phyloP scores from a whole-genome alignment of 2,888 invertebrate species.

The Ormyrus nitidulus region DNA sequence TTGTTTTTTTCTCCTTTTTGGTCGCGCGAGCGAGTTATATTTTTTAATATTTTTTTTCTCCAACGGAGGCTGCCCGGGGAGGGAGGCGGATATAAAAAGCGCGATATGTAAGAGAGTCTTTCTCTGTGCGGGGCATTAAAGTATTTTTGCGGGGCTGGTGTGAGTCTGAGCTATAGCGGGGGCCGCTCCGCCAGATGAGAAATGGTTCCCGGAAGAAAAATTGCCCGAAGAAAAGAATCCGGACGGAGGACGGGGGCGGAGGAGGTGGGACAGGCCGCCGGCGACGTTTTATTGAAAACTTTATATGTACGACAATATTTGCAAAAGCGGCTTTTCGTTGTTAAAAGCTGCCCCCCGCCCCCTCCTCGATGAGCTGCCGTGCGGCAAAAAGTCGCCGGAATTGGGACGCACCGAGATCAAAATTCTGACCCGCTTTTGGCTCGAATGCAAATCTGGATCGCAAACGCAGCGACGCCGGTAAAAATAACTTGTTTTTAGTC shows the following conservation, averaged over 20 bases:
- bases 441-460: too few species aligned
- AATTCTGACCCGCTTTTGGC: too few species aligned
- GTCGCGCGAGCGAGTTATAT: background rate
- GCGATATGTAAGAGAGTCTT: slow-evolving; percentile 9
- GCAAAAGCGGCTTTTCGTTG: background rate
- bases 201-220: slow-evolving; percentile 50
- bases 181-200: slow-evolving; percentile 40
- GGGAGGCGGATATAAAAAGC: background rate
- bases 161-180: background rate
- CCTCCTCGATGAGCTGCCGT: too few species aligned
- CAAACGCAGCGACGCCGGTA: too few species aligned
- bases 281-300: slow-evolving; percentile 52
- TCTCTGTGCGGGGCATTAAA: slow-evolving; percentile 25
- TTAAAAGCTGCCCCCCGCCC: background rate
- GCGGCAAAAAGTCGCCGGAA: too few species aligned
- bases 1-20: background rate
- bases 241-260: background rate
- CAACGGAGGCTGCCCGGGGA: background rate
- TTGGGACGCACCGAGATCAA: too few species aligned
- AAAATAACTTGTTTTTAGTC: too few species aligned
- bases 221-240: slow-evolving; percentile 51
- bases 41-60: slow-evolving; percentile 30
- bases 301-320: slow-evolving; percentile 43
- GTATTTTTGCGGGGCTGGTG: slow-evolving; percentile 17
- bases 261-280: slow-evolving; percentile 9